Percentiles rank a stretch among this genome's conserved stretches.
phyloP scores from a whole-genome alignment of 2,113 vertebrate genomes.

The Ammodytes dubius region DNA sequence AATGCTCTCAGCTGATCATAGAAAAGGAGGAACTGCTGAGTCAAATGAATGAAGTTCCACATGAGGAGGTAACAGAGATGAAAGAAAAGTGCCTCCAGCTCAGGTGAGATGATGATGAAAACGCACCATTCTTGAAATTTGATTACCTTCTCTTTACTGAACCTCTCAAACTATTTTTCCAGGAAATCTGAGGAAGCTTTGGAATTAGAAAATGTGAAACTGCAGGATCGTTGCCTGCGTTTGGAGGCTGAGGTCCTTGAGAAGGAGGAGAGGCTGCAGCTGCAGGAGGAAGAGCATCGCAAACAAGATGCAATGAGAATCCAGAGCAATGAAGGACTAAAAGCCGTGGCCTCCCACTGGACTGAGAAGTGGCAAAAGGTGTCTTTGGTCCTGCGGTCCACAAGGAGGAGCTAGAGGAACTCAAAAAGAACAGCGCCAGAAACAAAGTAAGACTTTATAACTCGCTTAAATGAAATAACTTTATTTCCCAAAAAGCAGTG shows the following conservation, averaged over 20 bases:
- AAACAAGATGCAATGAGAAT: slow-evolving; percentile 54
- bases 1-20: slow-evolving; percentile 64
- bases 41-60: slow-evolving; percentile 28
- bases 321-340: slow-evolving; percentile 66
- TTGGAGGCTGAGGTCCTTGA: slow-evolving; percentile 66
- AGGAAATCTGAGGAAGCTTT: slow-evolving; percentile 72
- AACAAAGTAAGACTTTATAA: slow-evolving; percentile 48
- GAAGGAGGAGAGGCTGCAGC: slow-evolving; percentile 56
- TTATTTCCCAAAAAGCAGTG: neutral
- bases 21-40: slow-evolving; percentile 75
- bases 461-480: neutral
- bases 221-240: slow-evolving; percentile 62
- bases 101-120: slow-evolving; percentile 67
- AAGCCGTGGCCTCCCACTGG: slow-evolving; percentile 78
- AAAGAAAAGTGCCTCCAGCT: slow-evolving; percentile 69
- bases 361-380: slow-evolving; percentile 80
- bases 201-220: slow-evolving; percentile 72
- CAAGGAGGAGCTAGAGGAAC: slow-evolving; percentile 75
- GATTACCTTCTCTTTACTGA: neutral
- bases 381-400: slow-evolving; percentile 72
- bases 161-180: neutral
- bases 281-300: slow-evolving; percentile 59
- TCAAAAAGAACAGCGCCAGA: slow-evolving; percentile 45
- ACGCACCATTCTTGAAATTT: neutral
- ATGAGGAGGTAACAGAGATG: slow-evolving; percentile 47